Percentiles rank a stretch among this genome's conserved stretches.
phyloP scores from a whole-genome alignment of 1,140 invertebrate species.

The Protaetia brevitarsis region DNA sequence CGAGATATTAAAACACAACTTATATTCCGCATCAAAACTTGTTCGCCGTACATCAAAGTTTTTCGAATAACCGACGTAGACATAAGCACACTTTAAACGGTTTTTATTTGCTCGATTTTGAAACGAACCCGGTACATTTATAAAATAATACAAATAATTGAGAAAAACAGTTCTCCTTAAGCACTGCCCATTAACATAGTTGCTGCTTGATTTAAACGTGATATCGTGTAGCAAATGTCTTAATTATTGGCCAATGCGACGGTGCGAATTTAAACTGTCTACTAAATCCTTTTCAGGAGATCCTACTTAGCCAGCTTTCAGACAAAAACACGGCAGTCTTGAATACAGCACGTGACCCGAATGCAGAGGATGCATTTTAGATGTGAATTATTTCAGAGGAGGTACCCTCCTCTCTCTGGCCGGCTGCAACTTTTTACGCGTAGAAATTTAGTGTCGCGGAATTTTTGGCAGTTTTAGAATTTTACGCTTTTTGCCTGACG shows the following conservation, averaged over 20 bases:
- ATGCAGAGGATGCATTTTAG: conserved; percentile 36
- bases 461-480: conserved; percentile 23
- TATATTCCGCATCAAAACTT: conserved; percentile 30
- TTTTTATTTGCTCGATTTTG: conserved; percentile 26
- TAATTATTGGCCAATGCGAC: conserved; percentile 45
- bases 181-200: conserved; percentile 45
- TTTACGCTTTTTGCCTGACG: conserved; percentile 18
- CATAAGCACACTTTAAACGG: conserved; percentile 34
- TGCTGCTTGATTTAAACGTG: conserved; percentile 47
- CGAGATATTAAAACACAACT: conserved; percentile 19
- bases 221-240: conserved; percentile 47
- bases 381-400: conserved; percentile 43
- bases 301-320: conserved; percentile 34
- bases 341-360: conserved; percentile 43
- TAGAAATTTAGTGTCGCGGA: conserved; percentile 11
- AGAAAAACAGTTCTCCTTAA: conserved; percentile 41
- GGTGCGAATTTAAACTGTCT: conserved; percentile 48
- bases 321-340: conserved; percentile 40
- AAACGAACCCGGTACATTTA: conserved; percentile 30
- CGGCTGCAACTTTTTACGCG: not conserved
- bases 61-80: conserved; percentile 33
- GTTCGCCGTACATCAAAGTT: conserved; percentile 37
- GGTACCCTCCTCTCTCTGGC: conserved; percentile 34
- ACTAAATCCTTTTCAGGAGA: conserved; percentile 46
- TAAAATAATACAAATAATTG: conserved; percentile 39